These are phyloP conservation scores for Blera fallax DNA, from an alignment of 2,888 invertebrate species.

Conservation along the genomic window DNA sequence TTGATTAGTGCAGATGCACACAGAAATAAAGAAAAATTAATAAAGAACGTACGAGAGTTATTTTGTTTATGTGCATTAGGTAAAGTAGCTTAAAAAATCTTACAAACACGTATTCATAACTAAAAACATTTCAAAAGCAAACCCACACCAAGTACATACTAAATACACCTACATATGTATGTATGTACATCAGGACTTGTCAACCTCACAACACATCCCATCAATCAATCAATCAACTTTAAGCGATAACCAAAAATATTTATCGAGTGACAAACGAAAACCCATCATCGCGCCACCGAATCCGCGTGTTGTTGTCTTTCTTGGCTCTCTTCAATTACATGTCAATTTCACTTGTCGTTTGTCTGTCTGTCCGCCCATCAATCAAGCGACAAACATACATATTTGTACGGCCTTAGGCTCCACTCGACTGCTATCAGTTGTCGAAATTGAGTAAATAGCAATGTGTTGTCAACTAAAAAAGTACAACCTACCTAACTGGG, in stretches of 20 bases:
- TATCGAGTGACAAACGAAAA: conserved; percentile 56
- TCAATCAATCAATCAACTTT: conserved; percentile 54
- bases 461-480: conserved; percentile 53
- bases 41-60: too few species aligned
- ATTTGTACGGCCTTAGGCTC: conserved; percentile 41
- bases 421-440: conserved; percentile 38
- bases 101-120: too few species aligned
- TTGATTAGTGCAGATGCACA: too few species aligned
- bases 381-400: conserved; percentile 56
- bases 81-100: too few species aligned
- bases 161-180: background rate
- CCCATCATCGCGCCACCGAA: conserved; percentile 30
- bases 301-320: conserved; percentile 47
- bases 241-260: conserved; percentile 57
- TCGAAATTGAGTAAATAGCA: conserved; percentile 48
- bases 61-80: too few species aligned
- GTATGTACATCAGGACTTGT: background rate
- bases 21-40: too few species aligned
- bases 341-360: conserved; percentile 71
- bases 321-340: conserved; percentile 62
- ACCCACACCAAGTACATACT: background rate
- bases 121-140: too few species aligned
- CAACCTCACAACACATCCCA: conserved; percentile 17
- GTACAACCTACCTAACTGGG: conserved; percentile 33
- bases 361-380: conserved; percentile 62